These are phyloP conservation scores for Cataglyphis altisquamis DNA, from an alignment of 2,888 invertebrate genomes.

Conservation along the genomic window DNA sequence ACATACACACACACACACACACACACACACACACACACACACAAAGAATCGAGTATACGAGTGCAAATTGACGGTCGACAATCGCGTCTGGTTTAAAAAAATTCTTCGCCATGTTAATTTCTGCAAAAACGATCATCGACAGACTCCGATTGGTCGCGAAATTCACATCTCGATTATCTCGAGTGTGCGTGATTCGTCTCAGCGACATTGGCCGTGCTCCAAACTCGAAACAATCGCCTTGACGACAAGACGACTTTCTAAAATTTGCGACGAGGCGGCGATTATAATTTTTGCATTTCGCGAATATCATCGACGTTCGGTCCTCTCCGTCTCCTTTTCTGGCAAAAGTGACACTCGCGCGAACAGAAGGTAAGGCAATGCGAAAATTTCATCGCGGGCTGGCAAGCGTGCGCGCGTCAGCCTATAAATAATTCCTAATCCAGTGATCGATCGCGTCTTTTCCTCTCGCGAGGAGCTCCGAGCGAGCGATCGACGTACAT, in stretches of 20 bases:
- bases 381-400: conserved; percentile 28
- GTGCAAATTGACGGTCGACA: background rate
- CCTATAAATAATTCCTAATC: conserved; percentile 57
- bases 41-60: background rate
- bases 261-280: conserved; percentile 56
- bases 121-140: background rate
- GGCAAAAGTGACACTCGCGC: conserved; percentile 60
- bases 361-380: background rate
- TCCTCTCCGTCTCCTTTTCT: background rate
- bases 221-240: conserved; percentile 71
- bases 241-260: conserved; percentile 72
- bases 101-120: background rate
- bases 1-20: background rate
- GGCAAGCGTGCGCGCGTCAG: background rate
- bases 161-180: conserved; percentile 23
- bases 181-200: conserved; percentile 30
- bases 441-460: conserved; percentile 48
- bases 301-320: conserved; percentile 17
- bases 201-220: conserved; percentile 65
- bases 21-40: no score
- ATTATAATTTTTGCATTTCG: conserved; percentile 61
- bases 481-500: conserved; percentile 17
- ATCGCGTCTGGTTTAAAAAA: background rate
- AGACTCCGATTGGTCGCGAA: background rate
- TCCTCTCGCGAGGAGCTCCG: conserved; percentile 46